Evolutionary conservation across 2,113 vertebrate genomes (phyloP), one percentile per base, ranked within the genome.

Genomic region (Onychostoma macrolepis): DNA sequence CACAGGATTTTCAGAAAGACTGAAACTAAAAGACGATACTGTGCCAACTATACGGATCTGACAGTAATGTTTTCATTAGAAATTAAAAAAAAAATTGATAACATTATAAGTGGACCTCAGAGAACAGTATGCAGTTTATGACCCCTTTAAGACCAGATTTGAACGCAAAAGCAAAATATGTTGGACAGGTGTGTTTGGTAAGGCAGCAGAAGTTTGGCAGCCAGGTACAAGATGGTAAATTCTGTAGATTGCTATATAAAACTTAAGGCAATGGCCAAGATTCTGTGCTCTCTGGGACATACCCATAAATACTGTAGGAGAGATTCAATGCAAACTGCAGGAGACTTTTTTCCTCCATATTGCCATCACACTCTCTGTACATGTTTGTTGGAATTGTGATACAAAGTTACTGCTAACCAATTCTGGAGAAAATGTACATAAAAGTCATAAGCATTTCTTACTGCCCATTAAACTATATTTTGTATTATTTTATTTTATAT

Each of bases 241-340:
- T 65, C 58, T 65, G 56, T 63, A 80, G 36, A 80, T 38, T 61
- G 30, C 50, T 26, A 41, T 26, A 26, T 21, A 80, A 80, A 63
- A 10, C 36, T 63, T 63, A 1, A 15, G 24, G 8, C 21, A 41
- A 7, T 41, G 21, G 53, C 19, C 6, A 8, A 61, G 11, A 58
- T 38, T 36, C 48, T 7, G 21, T 41, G 71, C 36, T 80, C 11
- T 58, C 2, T 36, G 30, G 33, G 50, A 80, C 10, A 41, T 17
- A 38, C 33, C 9, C 17, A 9, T 72, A 38, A 11, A 72, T 41
- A 38, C 12, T 72, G 21, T 1, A 0, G 33, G 36, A 72, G 36
- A 41, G 19, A 72, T 38, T 71, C 33, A 38, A 17, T 1, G 19
- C 17, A 36, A 4, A 33, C 21, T 4, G 17, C 7, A 71, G 30